phyloP scores from a whole-genome alignment of 2,888 invertebrate species.

The Rosalia funebris region DNA sequence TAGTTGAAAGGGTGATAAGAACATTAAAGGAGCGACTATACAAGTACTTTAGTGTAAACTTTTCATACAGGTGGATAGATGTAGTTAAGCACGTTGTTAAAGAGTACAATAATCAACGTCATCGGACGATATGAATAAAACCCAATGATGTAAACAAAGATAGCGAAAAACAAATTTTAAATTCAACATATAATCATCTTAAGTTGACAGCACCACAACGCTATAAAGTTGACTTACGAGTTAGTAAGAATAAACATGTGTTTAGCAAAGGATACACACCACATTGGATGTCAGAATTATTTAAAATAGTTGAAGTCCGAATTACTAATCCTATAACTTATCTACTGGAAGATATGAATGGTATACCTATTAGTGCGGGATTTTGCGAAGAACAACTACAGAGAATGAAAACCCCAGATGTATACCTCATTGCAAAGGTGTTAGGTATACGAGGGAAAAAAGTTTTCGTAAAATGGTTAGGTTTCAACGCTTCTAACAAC shows the following conservation, averaged over 20 bases:
- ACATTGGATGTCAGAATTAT: conserved; percentile 57
- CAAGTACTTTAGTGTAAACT: conserved; percentile 49
- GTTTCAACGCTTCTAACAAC: conserved; percentile 46
- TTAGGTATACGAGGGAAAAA: conserved; percentile 40
- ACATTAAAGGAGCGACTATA: conserved; percentile 45
- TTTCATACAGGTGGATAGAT: conserved; percentile 48
- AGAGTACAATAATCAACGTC: conserved; percentile 51
- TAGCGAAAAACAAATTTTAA: conserved; percentile 49
- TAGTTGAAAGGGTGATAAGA: conserved; percentile 45
- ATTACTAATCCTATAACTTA: conserved; percentile 53
- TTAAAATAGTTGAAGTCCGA: conserved; percentile 49
- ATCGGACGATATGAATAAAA: conserved; percentile 54
- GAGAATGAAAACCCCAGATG: conserved; percentile 42
- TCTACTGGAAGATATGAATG: conserved; percentile 47
- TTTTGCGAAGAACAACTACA: conserved; percentile 52
- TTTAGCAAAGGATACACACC: conserved; percentile 57
- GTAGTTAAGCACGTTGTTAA: conserved; percentile 32
- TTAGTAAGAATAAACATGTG: conserved; percentile 51
- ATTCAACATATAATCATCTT: conserved; percentile 42
- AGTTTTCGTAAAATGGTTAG: conserved; percentile 47
- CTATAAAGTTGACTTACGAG: conserved; percentile 52
- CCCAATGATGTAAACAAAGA: conserved; percentile 53
- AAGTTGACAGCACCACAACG: conserved; percentile 43
- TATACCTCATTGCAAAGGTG: conserved; percentile 50
- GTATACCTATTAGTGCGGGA: conserved; percentile 44